Percentiles rank a stretch among this genome's conserved stretches.
Evolutionary conservation across 2,888 invertebrate species (phyloP).

Genomic region (Antheraea yamamai): DNA sequence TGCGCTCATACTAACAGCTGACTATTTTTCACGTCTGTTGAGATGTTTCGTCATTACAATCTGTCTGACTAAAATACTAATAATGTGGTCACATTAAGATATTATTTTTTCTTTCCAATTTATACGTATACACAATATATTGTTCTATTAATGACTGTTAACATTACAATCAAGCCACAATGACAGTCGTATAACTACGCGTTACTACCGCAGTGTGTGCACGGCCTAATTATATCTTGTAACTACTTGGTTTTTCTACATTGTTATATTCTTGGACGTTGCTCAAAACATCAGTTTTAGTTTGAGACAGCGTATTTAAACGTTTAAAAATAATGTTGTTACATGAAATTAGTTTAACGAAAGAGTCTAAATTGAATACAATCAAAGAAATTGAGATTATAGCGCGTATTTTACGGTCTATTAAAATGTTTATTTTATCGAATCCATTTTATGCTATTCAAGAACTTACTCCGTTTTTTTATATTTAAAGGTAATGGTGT

Average conservation of each 20-base stretch:
- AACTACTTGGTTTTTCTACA: slow-evolving; percentile 30
- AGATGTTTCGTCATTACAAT: no score
- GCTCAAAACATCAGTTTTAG: slow-evolving; percentile 46
- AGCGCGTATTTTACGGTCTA: background rate
- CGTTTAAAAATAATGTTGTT: slow-evolving; percentile 38
- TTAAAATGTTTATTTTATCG: slow-evolving; percentile 2
- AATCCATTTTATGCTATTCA: background rate
- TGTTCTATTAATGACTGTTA: no score
- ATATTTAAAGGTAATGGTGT: background rate
- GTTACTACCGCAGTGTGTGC: background rate
- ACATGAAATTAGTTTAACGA: slow-evolving; percentile 11
- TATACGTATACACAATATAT: no score
- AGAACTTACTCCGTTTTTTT: background rate
- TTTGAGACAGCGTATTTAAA: slow-evolving; percentile 33
- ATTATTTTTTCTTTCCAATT: no score
- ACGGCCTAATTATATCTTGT: background rate
- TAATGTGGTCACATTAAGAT: no score
- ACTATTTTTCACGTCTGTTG: no score
- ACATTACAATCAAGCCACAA: background rate
- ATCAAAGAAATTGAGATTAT: slow-evolving; percentile 28
- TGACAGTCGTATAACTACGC: background rate
- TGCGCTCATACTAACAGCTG: no score
- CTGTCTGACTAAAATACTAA: no score
- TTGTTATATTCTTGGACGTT: slow-evolving; percentile 53
- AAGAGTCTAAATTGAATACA: slow-evolving; percentile 14